phyloP scores from a whole-genome alignment of 2,113 vertebrate species.

The Sylvietta virens region DNA sequence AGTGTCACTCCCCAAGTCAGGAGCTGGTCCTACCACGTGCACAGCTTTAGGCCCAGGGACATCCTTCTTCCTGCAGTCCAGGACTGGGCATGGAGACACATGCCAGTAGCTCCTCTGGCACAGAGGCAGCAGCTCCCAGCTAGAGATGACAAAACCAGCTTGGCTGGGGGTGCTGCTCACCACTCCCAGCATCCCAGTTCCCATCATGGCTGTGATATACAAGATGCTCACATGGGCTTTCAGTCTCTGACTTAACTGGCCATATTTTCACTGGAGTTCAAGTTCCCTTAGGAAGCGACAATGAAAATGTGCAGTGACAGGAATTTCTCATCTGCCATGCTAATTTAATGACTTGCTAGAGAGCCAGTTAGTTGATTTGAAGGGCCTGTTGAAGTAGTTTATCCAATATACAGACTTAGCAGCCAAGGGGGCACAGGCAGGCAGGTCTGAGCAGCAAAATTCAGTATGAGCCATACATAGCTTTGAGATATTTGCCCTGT shows the following conservation, averaged over 20 bases:
- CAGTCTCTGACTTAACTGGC: neutral
- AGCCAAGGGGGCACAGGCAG: neutral
- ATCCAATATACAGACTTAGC: neutral
- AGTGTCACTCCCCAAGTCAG: neutral
- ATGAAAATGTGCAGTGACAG: neutral
- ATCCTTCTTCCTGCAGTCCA: neutral
- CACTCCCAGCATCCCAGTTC: neutral
- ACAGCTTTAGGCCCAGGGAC: neutral
- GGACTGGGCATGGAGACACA: neutral
- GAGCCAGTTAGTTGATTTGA: neutral
- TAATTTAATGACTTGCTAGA: neutral
- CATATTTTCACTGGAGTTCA: neutral
- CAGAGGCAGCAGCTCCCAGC: neutral
- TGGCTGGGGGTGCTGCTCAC: neutral
- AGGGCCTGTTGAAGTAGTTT: neutral
- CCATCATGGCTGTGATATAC: rapidly evolving
- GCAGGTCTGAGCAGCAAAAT: neutral
- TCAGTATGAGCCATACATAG: neutral
- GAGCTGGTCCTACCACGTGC: neutral
- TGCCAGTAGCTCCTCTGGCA: neutral
- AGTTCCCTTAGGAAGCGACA: neutral
- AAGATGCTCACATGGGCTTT: neutral
- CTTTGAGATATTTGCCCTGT: neutral
- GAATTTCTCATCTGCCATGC: neutral
- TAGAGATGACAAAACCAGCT: neutral